Percentiles rank a stretch among this genome's conserved stretches.
These are phyloP conservation scores for Hydraecia micacea DNA, from an alignment of 2,888 invertebrate genomes.

Conservation along the genomic window DNA sequence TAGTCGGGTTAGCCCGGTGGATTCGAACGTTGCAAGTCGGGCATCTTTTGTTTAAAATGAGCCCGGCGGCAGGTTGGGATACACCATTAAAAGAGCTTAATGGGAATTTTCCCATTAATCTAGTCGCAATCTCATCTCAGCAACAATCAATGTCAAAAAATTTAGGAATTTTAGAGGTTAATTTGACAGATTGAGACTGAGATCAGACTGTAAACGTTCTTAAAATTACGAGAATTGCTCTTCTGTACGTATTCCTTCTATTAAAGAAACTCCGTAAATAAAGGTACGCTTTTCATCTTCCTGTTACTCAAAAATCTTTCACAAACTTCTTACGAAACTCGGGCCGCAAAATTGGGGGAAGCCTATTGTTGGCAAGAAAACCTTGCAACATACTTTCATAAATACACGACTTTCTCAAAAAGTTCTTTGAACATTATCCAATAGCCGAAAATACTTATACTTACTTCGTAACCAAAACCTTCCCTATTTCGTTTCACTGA, in stretches of 20 bases:
- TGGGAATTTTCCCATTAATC: too few species aligned
- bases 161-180: too few species aligned
- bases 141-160: too few species aligned
- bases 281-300: neutral
- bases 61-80: too few species aligned
- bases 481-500: neutral
- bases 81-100: too few species aligned
- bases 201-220: too few species aligned
- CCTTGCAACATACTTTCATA: neutral
- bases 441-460: neutral
- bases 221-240: too few species aligned
- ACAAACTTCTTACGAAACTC: constrained; percentile 8
- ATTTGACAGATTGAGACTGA: too few species aligned
- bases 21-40: too few species aligned
- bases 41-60: too few species aligned
- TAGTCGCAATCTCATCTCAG: too few species aligned
- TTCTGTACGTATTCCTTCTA: neutral
- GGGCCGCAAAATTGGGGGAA: neutral
- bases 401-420: neutral
- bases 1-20: too few species aligned
- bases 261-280: neutral
- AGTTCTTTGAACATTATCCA: neutral
- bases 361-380: constrained; percentile 18
- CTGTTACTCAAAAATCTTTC: constrained; percentile 26
- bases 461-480: neutral